A percentile compares a stretch with the other conserved stretches of the same genome.
Evolutionary conservation across 2,113 vertebrate species (phyloP).

Genomic region (Galeopterus variegatus): DNA sequence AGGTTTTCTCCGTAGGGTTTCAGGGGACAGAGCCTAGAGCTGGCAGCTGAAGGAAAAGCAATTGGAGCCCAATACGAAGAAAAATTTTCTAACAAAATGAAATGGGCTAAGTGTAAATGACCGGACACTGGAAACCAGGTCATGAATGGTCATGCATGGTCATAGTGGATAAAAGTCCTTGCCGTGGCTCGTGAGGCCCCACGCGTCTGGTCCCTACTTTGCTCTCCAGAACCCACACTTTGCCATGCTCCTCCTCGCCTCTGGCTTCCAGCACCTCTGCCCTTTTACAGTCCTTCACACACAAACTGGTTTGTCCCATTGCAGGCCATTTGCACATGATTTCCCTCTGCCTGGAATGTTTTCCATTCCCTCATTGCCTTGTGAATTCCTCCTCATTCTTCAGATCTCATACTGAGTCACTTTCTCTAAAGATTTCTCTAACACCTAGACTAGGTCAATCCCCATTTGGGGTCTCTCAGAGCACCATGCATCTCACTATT

Average conservation of each 20-base stretch:
- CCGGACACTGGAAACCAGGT: not conserved
- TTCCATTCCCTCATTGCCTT: not conserved
- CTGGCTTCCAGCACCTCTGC: not conserved
- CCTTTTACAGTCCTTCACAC: not conserved
- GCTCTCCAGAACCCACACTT: not conserved
- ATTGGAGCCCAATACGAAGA: not conserved
- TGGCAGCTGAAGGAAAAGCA: not conserved
- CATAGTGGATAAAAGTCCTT: not conserved
- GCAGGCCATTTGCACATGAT: not conserved
- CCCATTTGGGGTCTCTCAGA: not conserved
- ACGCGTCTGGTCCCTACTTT: not conserved
- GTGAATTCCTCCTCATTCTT: not conserved
- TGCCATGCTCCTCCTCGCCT: not conserved
- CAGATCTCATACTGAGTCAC: not conserved
- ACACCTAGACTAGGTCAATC: not conserved
- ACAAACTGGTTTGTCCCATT: not conserved
- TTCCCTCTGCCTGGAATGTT: not conserved
- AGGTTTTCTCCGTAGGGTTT: not conserved
- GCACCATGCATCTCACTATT: not conserved
- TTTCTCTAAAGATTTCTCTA: not conserved
- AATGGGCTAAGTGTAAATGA: not conserved
- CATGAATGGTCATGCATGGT: not conserved
- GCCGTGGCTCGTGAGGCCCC: accelerated
- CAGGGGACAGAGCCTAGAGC: not conserved
- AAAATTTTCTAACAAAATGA: not conserved